Evolutionary conservation across 1,140 invertebrate species (phyloP), one percentile per base, ranked within the genome.

Genomic region (Pachyrhynchus sulphureomaculatus): DNA sequence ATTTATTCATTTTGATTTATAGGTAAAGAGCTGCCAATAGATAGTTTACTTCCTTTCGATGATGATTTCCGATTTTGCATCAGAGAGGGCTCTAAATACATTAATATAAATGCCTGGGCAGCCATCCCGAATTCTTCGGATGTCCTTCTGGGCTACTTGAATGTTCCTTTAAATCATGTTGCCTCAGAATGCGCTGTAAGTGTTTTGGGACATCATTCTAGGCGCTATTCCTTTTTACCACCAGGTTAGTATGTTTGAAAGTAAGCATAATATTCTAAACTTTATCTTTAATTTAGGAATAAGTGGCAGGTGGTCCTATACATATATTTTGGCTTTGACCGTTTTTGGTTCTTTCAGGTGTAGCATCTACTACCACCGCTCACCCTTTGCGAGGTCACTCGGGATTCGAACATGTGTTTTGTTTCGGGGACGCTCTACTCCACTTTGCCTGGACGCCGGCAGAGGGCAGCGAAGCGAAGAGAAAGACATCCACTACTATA

Each of bases 341-440:
- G n/a, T n/a, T n/a, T n/a, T n/a, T n/a, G 10, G 2, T 62, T 57
- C 36, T 15, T 23, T 10, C 49, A 62, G 60, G 60, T 39, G 33
- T 62, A 17, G 41, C 60, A n/a, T 41, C 60, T 2, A 49, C 60
- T 3, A 33, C 32, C 2, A 29, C 49, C 9, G 81, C 75, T 57
- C 82, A 87, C 70, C 83, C 84, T 42, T 79, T 88, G 62, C 82
- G 84, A 32, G 81, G 77, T 23, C 90, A 87, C 78, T 90, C 91
- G 0, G 95, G 94, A 9, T 96, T 95, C 76, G 92, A 95, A 75
- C 88, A 90, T 2, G 87, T 86, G 24, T 81, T 95, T 8, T 96
- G 93, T 74, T 95, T 91, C 71, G 95, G 94, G 1, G 93, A 96
- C 72, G 86, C 94, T 34, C 80, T 92, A 2, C 78, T 96, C 0